Percentiles rank a stretch among this genome's conserved stretches.
Conservation (phyloP, 2,797 vertebrate genomes). For the Phrynocephalus vlangalii region DNA sequence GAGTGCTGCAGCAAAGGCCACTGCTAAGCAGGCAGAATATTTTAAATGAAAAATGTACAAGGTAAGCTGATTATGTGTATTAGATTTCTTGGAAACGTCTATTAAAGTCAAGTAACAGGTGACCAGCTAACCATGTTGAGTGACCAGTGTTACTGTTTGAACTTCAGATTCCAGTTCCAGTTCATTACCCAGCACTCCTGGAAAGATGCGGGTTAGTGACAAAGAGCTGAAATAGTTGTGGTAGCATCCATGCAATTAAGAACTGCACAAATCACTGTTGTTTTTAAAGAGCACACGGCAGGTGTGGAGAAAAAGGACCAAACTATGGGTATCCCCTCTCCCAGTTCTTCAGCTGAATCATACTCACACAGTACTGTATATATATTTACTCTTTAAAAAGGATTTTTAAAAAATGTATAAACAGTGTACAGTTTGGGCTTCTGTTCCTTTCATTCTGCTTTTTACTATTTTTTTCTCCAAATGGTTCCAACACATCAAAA, state of each 20-base stretch:
- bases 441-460: not conserved
- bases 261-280: not conserved
- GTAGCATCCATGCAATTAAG: not conserved
- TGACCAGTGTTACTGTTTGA: not conserved
- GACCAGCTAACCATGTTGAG: not conserved
- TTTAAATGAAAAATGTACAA: not conserved
- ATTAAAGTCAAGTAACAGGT: not conserved
- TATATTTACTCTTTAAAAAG: not conserved
- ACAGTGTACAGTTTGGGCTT: too few species aligned
- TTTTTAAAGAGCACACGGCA: not conserved
- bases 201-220: not conserved
- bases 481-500: not conserved
- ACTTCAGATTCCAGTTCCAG: not conserved
- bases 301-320: not conserved
- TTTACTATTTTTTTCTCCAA: not conserved
- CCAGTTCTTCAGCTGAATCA: not conserved
- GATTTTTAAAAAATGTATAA: not conserved
- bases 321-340: too few species aligned
- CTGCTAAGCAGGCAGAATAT: too few species aligned
- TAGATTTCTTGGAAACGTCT: not conserved
- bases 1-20: not conserved
- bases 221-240: not conserved
- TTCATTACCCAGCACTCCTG: not conserved
- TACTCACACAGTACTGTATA: not conserved
- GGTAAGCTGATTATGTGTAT: not conserved